These are phyloP conservation scores for Bubo scandiacus DNA, from an alignment of 2,113 vertebrate species.

Conservation along the genomic window DNA sequence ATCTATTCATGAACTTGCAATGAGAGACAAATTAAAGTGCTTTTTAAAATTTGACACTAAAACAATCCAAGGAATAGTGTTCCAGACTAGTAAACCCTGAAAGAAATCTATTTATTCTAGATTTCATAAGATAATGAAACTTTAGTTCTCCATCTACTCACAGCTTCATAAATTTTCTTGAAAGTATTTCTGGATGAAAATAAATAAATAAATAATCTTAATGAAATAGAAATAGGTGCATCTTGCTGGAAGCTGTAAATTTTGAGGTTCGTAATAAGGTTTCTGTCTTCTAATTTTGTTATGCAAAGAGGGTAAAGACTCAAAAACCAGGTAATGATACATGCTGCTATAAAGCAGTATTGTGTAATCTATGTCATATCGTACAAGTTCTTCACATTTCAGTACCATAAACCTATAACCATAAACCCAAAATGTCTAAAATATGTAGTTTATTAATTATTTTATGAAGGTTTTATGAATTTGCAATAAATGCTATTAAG, in stretches of 20 bases:
- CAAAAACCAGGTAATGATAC: neutral
- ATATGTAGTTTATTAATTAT: neutral
- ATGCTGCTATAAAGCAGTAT: neutral
- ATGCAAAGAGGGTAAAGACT: neutral
- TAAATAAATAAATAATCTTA: neutral
- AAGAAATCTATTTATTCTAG: neutral
- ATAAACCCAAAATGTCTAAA: neutral
- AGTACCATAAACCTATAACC: neutral
- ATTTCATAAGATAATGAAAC: neutral
- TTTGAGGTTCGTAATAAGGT: neutral
- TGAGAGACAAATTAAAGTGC: neutral
- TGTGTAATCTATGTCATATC: neutral
- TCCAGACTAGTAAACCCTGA: neutral
- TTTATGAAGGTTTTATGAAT: neutral
- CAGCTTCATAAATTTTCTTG: neutral
- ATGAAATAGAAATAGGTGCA: neutral
- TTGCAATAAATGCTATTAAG: neutral
- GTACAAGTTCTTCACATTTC: neutral
- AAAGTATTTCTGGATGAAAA: neutral
- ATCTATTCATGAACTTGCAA: slow-evolving; percentile 14
- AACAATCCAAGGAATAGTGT: neutral
- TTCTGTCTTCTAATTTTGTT: neutral
- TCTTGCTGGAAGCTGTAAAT: neutral
- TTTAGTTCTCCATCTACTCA: neutral
- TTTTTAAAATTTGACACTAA: neutral